Percentiles rank a stretch among this genome's conserved stretches.
These are phyloP conservation scores for Parnassius orleans DNA, from an alignment of 2,888 invertebrate genomes.

Conservation along the genomic window DNA sequence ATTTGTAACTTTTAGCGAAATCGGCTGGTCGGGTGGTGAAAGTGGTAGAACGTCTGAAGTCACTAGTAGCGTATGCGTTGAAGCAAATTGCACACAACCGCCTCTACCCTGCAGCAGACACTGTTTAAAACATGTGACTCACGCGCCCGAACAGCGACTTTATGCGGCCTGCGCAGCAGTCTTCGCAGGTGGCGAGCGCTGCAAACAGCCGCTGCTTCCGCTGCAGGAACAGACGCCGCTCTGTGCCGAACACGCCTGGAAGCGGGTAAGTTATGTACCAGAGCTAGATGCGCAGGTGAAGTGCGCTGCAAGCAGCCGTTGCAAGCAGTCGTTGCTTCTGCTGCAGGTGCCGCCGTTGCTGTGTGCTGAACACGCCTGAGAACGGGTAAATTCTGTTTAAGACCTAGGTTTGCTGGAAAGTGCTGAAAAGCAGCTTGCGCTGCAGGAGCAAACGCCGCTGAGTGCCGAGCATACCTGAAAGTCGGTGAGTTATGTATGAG, in stretches of 20 bases:
- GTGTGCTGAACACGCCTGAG: no score
- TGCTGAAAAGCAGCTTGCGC: slow-evolving; percentile 68
- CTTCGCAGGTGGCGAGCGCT: slow-evolving; percentile 72
- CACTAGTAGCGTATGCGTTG: slow-evolving; percentile 41
- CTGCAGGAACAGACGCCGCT: slow-evolving; percentile 85
- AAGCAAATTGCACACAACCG: slow-evolving; percentile 51
- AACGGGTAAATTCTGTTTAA: no score
- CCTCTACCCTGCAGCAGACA: slow-evolving; percentile 90
- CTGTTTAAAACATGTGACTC: slow-evolving; percentile 92
- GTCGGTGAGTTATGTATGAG: slow-evolving; percentile 66
- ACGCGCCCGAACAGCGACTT: slow-evolving; percentile 90
- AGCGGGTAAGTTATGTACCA: slow-evolving; percentile 75
- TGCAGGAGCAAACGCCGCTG: slow-evolving; percentile 85
- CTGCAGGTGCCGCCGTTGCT: no score
- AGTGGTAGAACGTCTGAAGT: slow-evolving; percentile 39
- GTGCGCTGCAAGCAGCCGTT: no score
- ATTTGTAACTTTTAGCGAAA: slow-evolving; percentile 27
- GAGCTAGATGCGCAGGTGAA: neutral
- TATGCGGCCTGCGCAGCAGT: slow-evolving; percentile 75
- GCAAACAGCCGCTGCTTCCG: slow-evolving; percentile 70
- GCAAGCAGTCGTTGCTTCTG: neutral
- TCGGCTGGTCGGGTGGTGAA: slow-evolving; percentile 65
- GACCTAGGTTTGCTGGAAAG: slow-evolving; percentile 27
- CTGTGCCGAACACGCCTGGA: slow-evolving; percentile 92
- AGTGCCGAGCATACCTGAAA: slow-evolving; percentile 93